Percentiles rank a stretch among this genome's conserved stretches.
These are phyloP conservation scores for Drosophila melanica DNA, from an alignment of 1,140 invertebrate species.

Conservation along the genomic window DNA sequence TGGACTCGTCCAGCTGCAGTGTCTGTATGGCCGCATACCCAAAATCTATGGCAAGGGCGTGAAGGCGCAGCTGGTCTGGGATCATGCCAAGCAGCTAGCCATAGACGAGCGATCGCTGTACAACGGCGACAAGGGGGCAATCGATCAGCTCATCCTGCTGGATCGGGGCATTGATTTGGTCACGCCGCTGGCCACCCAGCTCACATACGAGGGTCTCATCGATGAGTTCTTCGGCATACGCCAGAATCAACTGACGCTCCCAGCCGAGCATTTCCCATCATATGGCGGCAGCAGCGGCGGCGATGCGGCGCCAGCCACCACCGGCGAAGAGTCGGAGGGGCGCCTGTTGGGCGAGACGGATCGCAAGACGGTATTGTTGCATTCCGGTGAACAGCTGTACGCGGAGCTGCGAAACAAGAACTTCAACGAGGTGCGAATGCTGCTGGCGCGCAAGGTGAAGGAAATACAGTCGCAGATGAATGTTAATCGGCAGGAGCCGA, in stretches of 20 bases:
- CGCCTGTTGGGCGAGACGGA: slow-evolving; percentile 84
- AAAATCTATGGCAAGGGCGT: slow-evolving; percentile 95
- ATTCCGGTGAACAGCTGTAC: slow-evolving; percentile 95
- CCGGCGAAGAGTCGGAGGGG: background rate
- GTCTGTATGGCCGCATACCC: slow-evolving; percentile 94
- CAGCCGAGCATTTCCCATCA: slow-evolving; percentile 92
- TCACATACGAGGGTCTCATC: slow-evolving; percentile 98
- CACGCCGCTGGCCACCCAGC: slow-evolving; percentile 95
- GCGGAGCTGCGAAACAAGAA: slow-evolving; percentile 96
- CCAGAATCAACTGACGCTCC: slow-evolving; percentile 90
- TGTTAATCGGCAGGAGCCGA: slow-evolving; percentile 93
- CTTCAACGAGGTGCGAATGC: slow-evolving; percentile 95
- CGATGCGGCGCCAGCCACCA: slow-evolving; percentile 25
- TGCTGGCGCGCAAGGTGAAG: slow-evolving; percentile 94
- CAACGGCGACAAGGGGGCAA: slow-evolving; percentile 85
- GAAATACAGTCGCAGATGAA: slow-evolving; percentile 94
- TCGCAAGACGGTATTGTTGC: slow-evolving; percentile 93
- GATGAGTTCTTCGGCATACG: slow-evolving; percentile 88
- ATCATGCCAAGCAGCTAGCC: slow-evolving; percentile 92
- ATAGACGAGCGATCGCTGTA: slow-evolving; percentile 87
- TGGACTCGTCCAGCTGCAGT: slow-evolving; percentile 93
- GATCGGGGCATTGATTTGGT: slow-evolving; percentile 96
- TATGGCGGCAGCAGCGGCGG: slow-evolving; percentile 71
- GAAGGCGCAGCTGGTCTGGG: slow-evolving; percentile 94
- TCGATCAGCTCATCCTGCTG: slow-evolving; percentile 94